phyloP scores from a whole-genome alignment of 2,888 invertebrate species.

The Limenitis camilla region DNA sequence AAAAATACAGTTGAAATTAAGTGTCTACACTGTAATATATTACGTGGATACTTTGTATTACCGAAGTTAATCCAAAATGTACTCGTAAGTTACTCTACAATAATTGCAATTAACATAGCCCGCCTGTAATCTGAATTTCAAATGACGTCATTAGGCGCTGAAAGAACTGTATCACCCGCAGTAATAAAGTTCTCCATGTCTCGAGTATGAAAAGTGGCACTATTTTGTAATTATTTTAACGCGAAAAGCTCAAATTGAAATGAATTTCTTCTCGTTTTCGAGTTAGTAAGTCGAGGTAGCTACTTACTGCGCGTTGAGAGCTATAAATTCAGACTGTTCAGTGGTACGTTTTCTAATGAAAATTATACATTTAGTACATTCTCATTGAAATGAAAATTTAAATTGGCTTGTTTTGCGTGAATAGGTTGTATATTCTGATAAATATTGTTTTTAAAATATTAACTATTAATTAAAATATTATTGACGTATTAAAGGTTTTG shows the following conservation, averaged over 20 bases:
- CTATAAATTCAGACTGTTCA: constrained; percentile 21
- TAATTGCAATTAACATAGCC: too few species aligned
- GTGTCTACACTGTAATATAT: too few species aligned
- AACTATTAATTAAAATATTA: background rate
- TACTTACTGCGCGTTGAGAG: constrained; percentile 22
- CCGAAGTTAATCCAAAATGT: too few species aligned
- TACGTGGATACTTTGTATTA: too few species aligned
- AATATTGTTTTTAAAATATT: background rate
- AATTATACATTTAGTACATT: constrained; percentile 11
- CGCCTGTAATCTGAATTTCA: too few species aligned
- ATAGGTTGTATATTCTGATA: background rate
- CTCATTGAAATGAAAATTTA: constrained; percentile 4
- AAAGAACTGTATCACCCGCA: background rate
- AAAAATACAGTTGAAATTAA: too few species aligned
- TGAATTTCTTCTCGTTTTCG: constrained; percentile 25
- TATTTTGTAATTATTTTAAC: constrained; percentile 23
- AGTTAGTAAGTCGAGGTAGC: constrained; percentile 21
- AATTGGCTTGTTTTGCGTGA: background rate
- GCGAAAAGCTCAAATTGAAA: constrained; percentile 22
- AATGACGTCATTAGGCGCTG: too few species aligned
- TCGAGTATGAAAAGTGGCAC: constrained; percentile 19
- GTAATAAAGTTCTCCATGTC: constrained; percentile 8
- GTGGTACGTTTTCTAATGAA: constrained; percentile 12
- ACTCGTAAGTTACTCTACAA: too few species aligned
- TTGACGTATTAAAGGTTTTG: too few species aligned